Evolutionary conservation across 2,113 vertebrate species (phyloP), one percentile per base, ranked within the genome.

Genomic region (Chaenogobius annularis): DNA sequence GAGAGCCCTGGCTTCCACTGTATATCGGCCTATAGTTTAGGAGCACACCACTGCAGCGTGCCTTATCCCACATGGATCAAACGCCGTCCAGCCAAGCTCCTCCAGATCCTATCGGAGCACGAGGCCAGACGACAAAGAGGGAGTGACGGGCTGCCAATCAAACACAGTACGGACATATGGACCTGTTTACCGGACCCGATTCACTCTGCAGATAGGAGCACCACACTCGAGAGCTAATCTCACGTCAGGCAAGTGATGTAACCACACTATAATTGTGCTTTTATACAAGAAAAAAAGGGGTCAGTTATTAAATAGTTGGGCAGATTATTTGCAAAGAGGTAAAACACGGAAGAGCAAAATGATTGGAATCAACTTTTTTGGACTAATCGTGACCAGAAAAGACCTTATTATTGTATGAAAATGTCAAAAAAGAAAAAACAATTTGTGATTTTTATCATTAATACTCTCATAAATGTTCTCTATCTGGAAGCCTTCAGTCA

Each of bases 141-240:
- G 88, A 90, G 85, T 89, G 92, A 93, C 92, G 79, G 78, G 85
- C 89, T 87, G 92, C 91, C 93, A 91, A 75, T 93, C 92, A 92
- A 82, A 73, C 26, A 0, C 66, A 47, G 26, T 19, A 5, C 75
- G 59, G 83, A 89, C 91, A 94, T 85, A 90, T 94, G 93, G 93
- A 84, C 88, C 85, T 83, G 78, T 85, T 93, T 92, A 91, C 85
- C 46, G 14, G 1, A 10, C 68, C 85, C 77, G 89, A 93, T 93
- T 77, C 83, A 74, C 66, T 10, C 48, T 44, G 59, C 83, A 82
- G 90, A 93, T 93, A 90, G 73, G 47, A 75, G 73, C 52, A 56
- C 14, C 68, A 47, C 69, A 69, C 74, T 69, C 83, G 82, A 90
- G 88, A 80, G 76, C 80, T 77, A 61, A 84, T 78, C 78, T 79